Evolutionary conservation across 2,888 invertebrate genomes (phyloP).

Genomic region (Meiosimyza decipiens): DNA sequence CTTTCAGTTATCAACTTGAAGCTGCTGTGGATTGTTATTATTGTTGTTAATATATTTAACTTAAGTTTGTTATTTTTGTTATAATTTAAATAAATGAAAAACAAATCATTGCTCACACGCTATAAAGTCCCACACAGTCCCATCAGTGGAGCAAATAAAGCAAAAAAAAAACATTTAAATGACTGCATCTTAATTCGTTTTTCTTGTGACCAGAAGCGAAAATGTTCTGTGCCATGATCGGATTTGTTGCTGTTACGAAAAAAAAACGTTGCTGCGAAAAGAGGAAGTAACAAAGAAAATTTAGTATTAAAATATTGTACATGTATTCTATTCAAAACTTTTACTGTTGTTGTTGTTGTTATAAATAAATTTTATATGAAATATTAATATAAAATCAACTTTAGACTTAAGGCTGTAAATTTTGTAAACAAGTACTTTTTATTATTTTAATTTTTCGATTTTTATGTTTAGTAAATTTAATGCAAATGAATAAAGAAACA

Average conservation of each 20-base stretch:
- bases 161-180: neutral
- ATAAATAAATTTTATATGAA: neutral
- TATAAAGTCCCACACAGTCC: neutral
- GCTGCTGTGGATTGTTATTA: neutral
- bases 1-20: too few species aligned
- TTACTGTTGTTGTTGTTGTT: neutral
- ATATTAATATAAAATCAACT: neutral
- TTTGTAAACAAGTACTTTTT: neutral
- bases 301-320: neutral
- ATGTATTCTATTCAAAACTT: neutral
- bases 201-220: slow-evolving; percentile 6
- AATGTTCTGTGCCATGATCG: slow-evolving; percentile 14
- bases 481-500: neutral
- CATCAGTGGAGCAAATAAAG: neutral
- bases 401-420: neutral
- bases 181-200: neutral
- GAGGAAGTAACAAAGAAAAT: neutral
- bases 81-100: slow-evolving; percentile 3
- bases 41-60: slow-evolving; percentile 10
- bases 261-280: neutral
- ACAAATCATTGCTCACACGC: too few species aligned
- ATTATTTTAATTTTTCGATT: too few species aligned
- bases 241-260: neutral
- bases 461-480: slow-evolving; percentile 16
- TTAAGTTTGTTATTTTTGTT: slow-evolving; percentile 11